phyloP scores from a whole-genome alignment of 2,113 vertebrate genomes.

The Platichthys flesus region DNA sequence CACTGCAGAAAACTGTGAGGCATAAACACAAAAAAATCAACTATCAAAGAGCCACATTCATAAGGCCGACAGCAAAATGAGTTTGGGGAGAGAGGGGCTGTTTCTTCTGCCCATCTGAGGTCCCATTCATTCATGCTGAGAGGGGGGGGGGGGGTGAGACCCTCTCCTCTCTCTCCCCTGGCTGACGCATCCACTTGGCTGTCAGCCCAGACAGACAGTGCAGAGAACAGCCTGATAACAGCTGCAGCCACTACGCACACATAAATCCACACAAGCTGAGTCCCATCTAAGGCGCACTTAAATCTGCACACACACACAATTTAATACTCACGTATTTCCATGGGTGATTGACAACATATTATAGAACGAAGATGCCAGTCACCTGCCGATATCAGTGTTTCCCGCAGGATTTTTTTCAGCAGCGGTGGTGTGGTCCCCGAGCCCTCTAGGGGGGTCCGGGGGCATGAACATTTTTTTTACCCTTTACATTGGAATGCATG shows the following conservation, averaged over 20 bases:
- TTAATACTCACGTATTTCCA: background rate
- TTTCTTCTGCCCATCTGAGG: conserved; percentile 61
- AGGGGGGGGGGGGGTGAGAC: conserved; percentile 10
- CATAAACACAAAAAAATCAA: conserved; percentile 52
- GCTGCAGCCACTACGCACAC: conserved; percentile 42
- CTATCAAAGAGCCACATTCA: conserved; percentile 69
- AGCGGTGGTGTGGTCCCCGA: no score
- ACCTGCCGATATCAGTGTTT: no score
- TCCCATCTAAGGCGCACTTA: background rate
- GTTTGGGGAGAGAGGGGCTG: conserved; percentile 46
- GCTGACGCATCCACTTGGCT: conserved; percentile 58
- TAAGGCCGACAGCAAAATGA: conserved; percentile 37
- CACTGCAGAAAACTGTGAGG: conserved; percentile 30
- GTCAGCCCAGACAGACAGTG: conserved; percentile 43
- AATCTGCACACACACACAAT: conserved; percentile 3
- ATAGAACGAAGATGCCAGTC: background rate
- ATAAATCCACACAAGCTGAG: conserved; percentile 2
- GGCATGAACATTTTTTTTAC: no score
- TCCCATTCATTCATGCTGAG: conserved; percentile 61
- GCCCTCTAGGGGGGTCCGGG: no score
- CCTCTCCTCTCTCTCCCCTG: background rate
- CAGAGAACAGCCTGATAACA: conserved; percentile 56
- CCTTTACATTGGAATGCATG: no score
- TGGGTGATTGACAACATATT: background rate
- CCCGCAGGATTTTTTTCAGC: no score